phyloP scores from a whole-genome alignment of 2,888 invertebrate species.

The Eugnorisma glareosa region DNA sequence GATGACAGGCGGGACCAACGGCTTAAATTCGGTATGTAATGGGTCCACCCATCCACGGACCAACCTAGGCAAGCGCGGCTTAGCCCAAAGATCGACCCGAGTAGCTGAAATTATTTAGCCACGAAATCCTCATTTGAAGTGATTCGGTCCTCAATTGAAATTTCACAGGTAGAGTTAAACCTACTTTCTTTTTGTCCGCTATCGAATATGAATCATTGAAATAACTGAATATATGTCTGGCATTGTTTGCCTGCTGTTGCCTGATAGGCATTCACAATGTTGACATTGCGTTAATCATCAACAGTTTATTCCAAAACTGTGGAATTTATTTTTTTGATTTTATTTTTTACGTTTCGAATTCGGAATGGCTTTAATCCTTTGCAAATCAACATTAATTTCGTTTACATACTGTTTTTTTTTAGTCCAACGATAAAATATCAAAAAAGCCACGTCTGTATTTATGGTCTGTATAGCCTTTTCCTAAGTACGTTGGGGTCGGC shows the following conservation, averaged over 20 bases:
- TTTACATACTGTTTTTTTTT: not conserved
- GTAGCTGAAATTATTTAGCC: no score
- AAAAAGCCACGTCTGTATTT: not conserved
- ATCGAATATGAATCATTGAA: not conserved
- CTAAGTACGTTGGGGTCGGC: not conserved
- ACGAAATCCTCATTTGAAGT: not conserved
- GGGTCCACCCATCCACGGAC: no score
- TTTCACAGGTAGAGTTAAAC: no score
- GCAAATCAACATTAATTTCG: not conserved
- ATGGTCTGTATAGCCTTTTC: not conserved
- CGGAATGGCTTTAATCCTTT: not conserved
- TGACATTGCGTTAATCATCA: conserved; percentile 1
- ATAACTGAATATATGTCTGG: conserved; percentile 1
- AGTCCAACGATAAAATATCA: not conserved
- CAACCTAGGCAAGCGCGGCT: no score
- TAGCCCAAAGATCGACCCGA: no score
- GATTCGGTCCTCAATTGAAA: not conserved
- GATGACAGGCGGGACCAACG: no score
- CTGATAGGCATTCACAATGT: conserved; percentile 13
- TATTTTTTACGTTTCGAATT: not conserved
- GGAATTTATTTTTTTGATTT: not conserved
- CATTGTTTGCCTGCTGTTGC: not conserved
- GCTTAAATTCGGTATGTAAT: no score
- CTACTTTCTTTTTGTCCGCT: conserved; percentile 1
- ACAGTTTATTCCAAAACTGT: not conserved